Base-by-base conservation (phyloP, 2,113 vertebrate genomes). In the Microcebus murinus region DNA sequence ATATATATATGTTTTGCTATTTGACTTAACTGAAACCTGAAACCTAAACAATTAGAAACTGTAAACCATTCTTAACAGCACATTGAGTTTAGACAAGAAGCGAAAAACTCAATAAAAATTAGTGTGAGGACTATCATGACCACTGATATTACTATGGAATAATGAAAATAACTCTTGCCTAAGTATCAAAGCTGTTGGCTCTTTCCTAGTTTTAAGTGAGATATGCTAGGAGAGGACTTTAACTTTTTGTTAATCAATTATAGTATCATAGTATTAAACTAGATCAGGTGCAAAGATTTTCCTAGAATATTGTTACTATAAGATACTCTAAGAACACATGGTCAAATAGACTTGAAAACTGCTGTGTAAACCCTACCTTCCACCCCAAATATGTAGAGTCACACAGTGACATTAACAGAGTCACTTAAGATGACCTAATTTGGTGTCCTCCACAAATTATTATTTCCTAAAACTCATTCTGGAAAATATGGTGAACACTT, bases 381-480 rank as follows among this genome's bases (percentile, higher is more conserved):
- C 55, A 8, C 2, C 8, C 27, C 63, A 55, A 18, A 50, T 10
- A 59, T 73, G 5, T 8, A 50, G 20, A 81, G 14, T 67, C 45
- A 70, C 25, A 65, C 17, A 76, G 34, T 52, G 7, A 73, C 17
- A 45, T 11, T 48, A 59, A 39, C 61, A 87, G 57, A 79, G 12
- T 59, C 57, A 1, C 13, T 95, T 80, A 57, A 68, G 18, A 50
- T 79, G 29, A 42, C 59, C 55, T 93, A 74, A 83, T 86, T 13
- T 5, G 20, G 0, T 86, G 2, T 36, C 3, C 4, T 6, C 3
- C 31, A 68, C 11, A 87, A 91, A 52, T 77, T 13, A 18, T 57
- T 80, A 68, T 74, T 93, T 77, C 36, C 31, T 80, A 67, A 79
- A 87, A 70, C 61, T 65, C 13, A 84, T 91, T 83, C 34, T 88